Percentiles rank a stretch among this genome's conserved stretches.
Evolutionary conservation across 1,140 invertebrate genomes (phyloP).

Genomic region (Bombyx mori): ASM3026992v2 NC_085111.1:10212001-10212500

Average conservation of each 20-base stretch:
- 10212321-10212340: too few relatives aligned
- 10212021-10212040: conserved; percentile 46
- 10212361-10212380: too few relatives aligned
- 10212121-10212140: conserved; percentile 41
- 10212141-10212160: conserved; percentile 51
- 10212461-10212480: too few relatives aligned
- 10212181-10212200: conserved; percentile 28
- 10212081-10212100: conserved; percentile 51
- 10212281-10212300: too few relatives aligned
- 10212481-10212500: too few relatives aligned
- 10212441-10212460: too few relatives aligned
- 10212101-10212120: conserved; percentile 48
- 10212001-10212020: conserved; percentile 39
- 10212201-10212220: conserved; percentile 10
- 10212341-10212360: too few relatives aligned
- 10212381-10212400: too few relatives aligned
- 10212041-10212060: conserved; percentile 61
- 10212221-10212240: conserved; percentile 30
- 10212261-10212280: background rate
- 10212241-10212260: conserved; percentile 6
- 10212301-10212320: too few relatives aligned
- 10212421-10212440: too few relatives aligned
- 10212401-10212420: too few relatives aligned
- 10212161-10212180: conserved; percentile 59
- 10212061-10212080: conserved; percentile 60